Conservation (phyloP, 1,140 invertebrate genomes). For the Diorhabda elongata region DNA sequence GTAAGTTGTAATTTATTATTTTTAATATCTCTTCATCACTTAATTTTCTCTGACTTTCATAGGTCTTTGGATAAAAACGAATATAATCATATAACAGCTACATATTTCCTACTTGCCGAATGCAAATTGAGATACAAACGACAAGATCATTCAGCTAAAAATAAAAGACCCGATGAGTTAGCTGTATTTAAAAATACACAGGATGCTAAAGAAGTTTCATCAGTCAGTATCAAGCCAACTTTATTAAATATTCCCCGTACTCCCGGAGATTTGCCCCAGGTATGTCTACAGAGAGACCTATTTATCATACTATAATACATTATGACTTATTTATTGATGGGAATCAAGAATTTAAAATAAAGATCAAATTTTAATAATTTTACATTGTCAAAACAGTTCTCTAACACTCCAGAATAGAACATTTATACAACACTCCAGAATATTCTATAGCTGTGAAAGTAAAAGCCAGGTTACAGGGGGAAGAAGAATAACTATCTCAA, state of each 20-base stretch:
- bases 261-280: slow-evolving; percentile 59
- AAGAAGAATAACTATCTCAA: no score
- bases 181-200: slow-evolving; percentile 41
- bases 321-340: no score
- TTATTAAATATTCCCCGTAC: slow-evolving; percentile 58
- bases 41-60: slow-evolving; percentile 19
- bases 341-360: no score
- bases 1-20: slow-evolving; percentile 53
- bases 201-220: slow-evolving; percentile 48
- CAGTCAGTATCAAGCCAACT: slow-evolving; percentile 41
- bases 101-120: slow-evolving; percentile 95
- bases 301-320: no score
- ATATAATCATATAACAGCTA: slow-evolving; percentile 98
- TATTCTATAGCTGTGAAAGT: no score
- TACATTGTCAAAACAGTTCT: no score
- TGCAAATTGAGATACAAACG: slow-evolving; percentile 74
- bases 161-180: slow-evolving; percentile 45
- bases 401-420: no score
- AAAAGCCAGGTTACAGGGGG: no score
- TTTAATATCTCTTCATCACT: neutral
- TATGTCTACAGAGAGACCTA: slow-evolving; percentile 36
- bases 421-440: no score
- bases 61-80: slow-evolving; percentile 92
- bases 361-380: no score
- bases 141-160: slow-evolving; percentile 57